Evolutionary conservation across 2,888 invertebrate genomes (phyloP).

Genomic region (Aleiodes testaceus): DNA sequence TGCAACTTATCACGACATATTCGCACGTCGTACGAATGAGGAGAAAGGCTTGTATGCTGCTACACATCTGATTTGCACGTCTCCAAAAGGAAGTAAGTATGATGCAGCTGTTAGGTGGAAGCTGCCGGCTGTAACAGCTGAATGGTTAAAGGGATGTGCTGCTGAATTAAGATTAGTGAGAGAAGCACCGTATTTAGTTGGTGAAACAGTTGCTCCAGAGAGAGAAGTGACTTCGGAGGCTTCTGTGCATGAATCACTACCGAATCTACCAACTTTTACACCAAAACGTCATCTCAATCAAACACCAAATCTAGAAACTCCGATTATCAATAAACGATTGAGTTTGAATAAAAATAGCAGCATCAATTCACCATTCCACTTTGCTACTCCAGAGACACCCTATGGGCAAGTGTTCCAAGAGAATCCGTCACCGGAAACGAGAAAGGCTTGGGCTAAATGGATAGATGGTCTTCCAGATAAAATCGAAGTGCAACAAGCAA

Average conservation of each 20-base stretch:
- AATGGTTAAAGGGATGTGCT: constrained; percentile 86
- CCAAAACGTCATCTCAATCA: constrained; percentile 57
- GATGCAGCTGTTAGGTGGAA: constrained; percentile 89
- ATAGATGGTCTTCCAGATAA: constrained; percentile 74
- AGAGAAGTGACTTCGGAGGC: constrained; percentile 12
- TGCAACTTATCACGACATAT: constrained; percentile 81
- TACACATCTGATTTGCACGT: constrained; percentile 87
- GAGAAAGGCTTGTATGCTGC: constrained; percentile 77
- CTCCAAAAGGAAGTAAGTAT: constrained; percentile 86
- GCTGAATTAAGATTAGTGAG: constrained; percentile 75
- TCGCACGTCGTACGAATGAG: constrained; percentile 76
- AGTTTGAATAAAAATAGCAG: constrained; percentile 61
- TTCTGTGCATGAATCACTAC: not conserved
- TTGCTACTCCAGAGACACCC: constrained; percentile 76
- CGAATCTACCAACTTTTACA: constrained; percentile 54
- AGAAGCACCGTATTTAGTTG: constrained; percentile 77
- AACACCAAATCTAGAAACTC: constrained; percentile 52
- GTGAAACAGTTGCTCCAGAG: constrained; percentile 72
- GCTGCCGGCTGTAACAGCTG: constrained; percentile 84
- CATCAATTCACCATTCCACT: constrained; percentile 71
- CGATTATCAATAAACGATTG: constrained; percentile 64
- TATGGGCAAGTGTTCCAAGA: constrained; percentile 74
- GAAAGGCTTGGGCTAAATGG: constrained; percentile 74
- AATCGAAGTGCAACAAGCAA: constrained; percentile 63
- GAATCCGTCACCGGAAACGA: constrained; percentile 74